A percentile compares a stretch with the other conserved stretches of the same genome.
Evolutionary conservation across 2,797 vertebrate genomes (phyloP).

Genomic region (Semotilus atromaculatus): DNA sequence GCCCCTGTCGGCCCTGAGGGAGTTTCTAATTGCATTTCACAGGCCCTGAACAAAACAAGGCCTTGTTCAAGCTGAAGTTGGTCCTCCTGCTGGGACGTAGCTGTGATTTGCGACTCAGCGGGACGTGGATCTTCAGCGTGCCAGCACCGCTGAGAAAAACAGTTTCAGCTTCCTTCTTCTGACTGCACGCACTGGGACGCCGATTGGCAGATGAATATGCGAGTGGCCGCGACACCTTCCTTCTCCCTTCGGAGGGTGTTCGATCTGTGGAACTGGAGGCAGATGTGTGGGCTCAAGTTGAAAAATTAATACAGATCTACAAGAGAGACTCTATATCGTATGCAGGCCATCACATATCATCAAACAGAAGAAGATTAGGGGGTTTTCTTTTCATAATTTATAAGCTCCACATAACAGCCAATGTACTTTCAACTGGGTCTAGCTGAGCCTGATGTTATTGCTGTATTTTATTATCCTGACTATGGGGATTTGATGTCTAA

Average conservation of each 20-base stretch:
- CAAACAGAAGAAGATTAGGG: conserved; percentile 11
- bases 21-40: conserved; percentile 85
- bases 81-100: conserved; percentile 62
- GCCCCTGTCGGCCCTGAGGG: conserved; percentile 74
- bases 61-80: conserved; percentile 78
- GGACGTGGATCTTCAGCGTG: conserved; percentile 53
- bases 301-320: conserved; percentile 27
- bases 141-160: conserved; percentile 56
- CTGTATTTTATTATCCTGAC: background rate
- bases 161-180: conserved; percentile 58
- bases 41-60: conserved; percentile 79
- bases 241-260: conserved; percentile 31
- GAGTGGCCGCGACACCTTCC: conserved; percentile 43
- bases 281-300: conserved; percentile 21
- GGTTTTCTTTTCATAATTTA: conserved; percentile 32
- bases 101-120: conserved; percentile 63
- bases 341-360: conserved; percentile 26
- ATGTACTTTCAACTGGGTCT: background rate
- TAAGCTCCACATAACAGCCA: conserved; percentile 26
- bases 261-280: conserved; percentile 20
- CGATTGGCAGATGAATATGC: conserved; percentile 47
- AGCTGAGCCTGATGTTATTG: conserved; percentile 15
- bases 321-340: background rate
- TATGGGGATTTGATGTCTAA: background rate
- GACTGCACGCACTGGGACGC: conserved; percentile 55